A percentile compares a stretch with the other conserved stretches of the same genome.
These are phyloP conservation scores for Manduca sexta DNA, from an alignment of 1,140 invertebrate species.

Conservation along the genomic window DNA sequence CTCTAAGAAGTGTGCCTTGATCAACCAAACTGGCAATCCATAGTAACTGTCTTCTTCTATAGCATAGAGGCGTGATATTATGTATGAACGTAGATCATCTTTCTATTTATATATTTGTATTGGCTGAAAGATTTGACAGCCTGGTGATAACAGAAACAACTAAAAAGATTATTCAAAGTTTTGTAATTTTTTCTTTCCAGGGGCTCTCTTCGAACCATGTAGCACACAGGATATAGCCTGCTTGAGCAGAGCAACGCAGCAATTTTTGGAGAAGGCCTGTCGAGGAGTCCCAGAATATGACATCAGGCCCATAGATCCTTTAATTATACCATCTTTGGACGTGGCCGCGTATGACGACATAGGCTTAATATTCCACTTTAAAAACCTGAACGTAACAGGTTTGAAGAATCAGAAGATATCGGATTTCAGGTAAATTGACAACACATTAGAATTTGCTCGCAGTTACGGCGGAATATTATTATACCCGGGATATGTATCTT, in stretches of 20 bases:
- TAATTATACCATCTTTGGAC: conserved; percentile 30
- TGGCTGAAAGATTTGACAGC: too few relatives aligned
- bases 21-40: too few relatives aligned
- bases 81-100: too few relatives aligned
- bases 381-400: conserved; percentile 41
- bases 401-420: conserved; percentile 44
- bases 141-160: too few relatives aligned
- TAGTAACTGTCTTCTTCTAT: too few relatives aligned
- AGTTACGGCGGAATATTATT: too few relatives aligned
- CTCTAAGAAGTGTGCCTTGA: too few relatives aligned
- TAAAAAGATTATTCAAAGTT: neutral
- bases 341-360: conserved; percentile 15
- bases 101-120: too few relatives aligned
- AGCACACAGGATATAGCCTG: conserved; percentile 39
- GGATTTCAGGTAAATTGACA: conserved; percentile 51
- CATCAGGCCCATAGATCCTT: conserved; percentile 45
- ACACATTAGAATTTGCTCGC: too few relatives aligned
- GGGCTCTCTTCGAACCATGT: conserved; percentile 34
- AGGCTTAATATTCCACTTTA: conserved; percentile 27
- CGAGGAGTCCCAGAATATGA: conserved; percentile 40
- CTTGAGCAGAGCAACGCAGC: conserved; percentile 38
- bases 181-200: conserved; percentile 22
- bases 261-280: conserved; percentile 43
- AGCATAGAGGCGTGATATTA: too few relatives aligned
- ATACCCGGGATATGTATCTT: too few relatives aligned